Percentiles rank a stretch among this genome's conserved stretches.
Conservation (phyloP, 1,140 invertebrate genomes). For the Araneus ventricosus region DNA sequence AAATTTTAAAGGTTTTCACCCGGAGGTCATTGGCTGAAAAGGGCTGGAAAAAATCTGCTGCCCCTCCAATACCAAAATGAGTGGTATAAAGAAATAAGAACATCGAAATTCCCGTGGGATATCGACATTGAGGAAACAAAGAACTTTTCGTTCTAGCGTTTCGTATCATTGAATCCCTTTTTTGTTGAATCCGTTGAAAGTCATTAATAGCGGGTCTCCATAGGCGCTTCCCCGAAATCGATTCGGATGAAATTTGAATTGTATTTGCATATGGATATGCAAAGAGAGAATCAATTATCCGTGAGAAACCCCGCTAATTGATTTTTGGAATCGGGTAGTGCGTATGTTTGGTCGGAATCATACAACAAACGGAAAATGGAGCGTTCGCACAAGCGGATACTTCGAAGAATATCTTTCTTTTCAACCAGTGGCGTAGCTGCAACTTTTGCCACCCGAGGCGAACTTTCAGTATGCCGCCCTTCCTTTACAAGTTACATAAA, state of each 20-base stretch:
- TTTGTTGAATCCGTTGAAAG: neutral
- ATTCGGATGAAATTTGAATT: neutral
- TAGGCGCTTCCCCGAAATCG: neutral
- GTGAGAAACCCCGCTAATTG: neutral
- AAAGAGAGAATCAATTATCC: neutral
- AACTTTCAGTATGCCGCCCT: too few species aligned
- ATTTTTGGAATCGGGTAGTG: too few species aligned
- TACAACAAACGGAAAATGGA: too few species aligned
- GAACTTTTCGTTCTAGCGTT: neutral
- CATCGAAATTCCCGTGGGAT: neutral
- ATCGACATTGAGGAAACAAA: neutral
- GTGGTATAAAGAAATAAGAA: conserved; percentile 2
- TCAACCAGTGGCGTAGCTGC: too few species aligned
- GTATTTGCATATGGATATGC: neutral
- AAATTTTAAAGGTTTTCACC: neutral
- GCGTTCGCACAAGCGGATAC: too few species aligned
- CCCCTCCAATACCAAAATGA: neutral
- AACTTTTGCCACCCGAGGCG: too few species aligned
- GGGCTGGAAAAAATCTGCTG: neutral
- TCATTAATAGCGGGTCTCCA: neutral
- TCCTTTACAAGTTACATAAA: too few species aligned
- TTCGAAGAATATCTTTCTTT: too few species aligned
- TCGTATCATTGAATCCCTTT: neutral
- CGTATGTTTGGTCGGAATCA: too few species aligned
- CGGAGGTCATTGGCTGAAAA: neutral